Evolutionary conservation across 2,113 vertebrate genomes (phyloP), one percentile per base, ranked within the genome.

Genomic region (Zeus faber): DNA sequence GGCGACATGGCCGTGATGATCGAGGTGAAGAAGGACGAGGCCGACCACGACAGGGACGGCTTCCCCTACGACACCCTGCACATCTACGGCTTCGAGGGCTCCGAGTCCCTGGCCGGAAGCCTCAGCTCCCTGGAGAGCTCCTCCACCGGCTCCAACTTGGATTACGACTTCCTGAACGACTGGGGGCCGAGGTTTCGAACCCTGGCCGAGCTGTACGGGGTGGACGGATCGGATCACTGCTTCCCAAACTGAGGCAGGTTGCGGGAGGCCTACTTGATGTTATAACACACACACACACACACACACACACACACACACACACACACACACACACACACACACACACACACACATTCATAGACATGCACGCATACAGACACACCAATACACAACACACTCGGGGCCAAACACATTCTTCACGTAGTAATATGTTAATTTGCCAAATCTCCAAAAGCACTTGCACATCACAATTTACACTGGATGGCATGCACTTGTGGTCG

Each of bases 131-230:
- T 99, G 77, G 90, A 81, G 1, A 92, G 91, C 0, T 87, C 91
- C 2, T 98, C 97, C 9, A 88, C 87, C 0, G 90, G 88, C 27
- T 95, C 92, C 0, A 93, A 94, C 62, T 51, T 93, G 50, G 93
- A 99, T 49, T 99, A 97, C 6, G 94, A 99, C 83, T 94, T 98
- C 70, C 90, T 99, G 53, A 95, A 78, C 1, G 93, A 98, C 64
- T 99, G 97, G 97, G 97, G 97, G 0, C 96, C 97, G 13, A 80
- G 96, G 40, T 98, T 99, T 87, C 91, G 91, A 83, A 94, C 93
- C 85, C 79, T 99, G 72, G 95, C 97, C 0, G 93, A 98, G 85
- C 84, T 99, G 22, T 99, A 99, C 0, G 92, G 95, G 17, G 85
- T 90, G 2, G 93, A 96, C 2, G 72, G 81, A 8, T 68, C 63